Conservation (phyloP, 2,888 invertebrate genomes). For the Eupeodes latifasciatus region DNA sequence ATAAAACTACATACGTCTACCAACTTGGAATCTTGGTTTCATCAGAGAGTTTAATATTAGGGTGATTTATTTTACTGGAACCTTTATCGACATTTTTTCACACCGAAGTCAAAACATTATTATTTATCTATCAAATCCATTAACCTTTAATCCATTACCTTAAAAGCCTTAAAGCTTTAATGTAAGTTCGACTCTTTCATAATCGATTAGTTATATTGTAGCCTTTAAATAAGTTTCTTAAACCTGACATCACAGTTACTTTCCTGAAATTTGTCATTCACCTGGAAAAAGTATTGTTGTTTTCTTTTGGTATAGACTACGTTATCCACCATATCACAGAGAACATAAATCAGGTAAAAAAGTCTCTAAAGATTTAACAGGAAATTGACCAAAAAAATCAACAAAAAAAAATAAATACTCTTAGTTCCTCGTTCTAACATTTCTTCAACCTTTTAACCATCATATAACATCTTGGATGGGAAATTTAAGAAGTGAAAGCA, state of each 20-base stretch:
- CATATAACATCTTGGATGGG: conserved; percentile 2
- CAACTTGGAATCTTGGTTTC: no score
- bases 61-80: no score
- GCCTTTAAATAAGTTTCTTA: not conserved
- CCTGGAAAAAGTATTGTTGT: not conserved
- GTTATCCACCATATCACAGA: not conserved
- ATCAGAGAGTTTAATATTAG: no score
- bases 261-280: not conserved
- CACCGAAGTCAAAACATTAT: no score
- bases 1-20: no score
- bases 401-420: not conserved
- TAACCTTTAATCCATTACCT: not conserved
- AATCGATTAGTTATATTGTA: not conserved
- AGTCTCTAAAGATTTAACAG: conserved; percentile 29
- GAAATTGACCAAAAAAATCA: conserved; percentile 38
- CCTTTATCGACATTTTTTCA: no score
- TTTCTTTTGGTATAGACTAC: not conserved
- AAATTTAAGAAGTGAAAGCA: conserved; percentile 25
- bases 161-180: not conserved
- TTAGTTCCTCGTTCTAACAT: not conserved
- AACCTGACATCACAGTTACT: not conserved
- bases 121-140: not conserved
- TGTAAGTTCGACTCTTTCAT: not conserved
- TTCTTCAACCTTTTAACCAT: conserved; percentile 14
- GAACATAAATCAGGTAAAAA: conserved; percentile 7